phyloP scores from a whole-genome alignment of 1,140 invertebrate genomes.

The Hycleus cichorii region DNA sequence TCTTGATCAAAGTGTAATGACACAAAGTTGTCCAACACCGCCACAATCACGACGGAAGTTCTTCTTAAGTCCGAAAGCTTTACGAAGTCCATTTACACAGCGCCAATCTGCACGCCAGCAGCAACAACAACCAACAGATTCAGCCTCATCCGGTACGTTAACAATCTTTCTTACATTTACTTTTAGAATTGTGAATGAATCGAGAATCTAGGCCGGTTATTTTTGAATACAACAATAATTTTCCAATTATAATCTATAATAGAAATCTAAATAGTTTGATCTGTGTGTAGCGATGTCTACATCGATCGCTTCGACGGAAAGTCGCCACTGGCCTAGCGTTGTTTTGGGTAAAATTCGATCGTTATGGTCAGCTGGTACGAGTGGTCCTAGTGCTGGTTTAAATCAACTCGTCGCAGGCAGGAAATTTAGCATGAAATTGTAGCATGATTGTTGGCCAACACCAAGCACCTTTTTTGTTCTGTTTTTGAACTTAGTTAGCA shows the following conservation, averaged over 20 bases:
- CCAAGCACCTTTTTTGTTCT: too few relatives aligned
- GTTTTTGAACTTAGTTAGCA: neutral
- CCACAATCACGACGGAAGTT: constrained; percentile 71
- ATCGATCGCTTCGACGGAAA: constrained; percentile 50
- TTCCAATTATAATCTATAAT: too few relatives aligned
- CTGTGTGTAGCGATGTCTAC: constrained; percentile 36
- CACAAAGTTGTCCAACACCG: constrained; percentile 66
- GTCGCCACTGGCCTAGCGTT: constrained; percentile 61
- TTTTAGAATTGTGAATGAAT: neutral
- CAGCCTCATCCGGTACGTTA: constrained; percentile 59
- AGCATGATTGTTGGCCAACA: too few relatives aligned
- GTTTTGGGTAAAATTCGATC: constrained; percentile 81
- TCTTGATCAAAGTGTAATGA: constrained; percentile 44
- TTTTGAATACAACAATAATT: too few relatives aligned
- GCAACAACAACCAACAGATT: constrained; percentile 36
- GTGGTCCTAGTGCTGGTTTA: constrained; percentile 59
- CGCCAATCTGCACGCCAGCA: constrained; percentile 27
- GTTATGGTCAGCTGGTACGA: constrained; percentile 68
- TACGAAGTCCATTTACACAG: constrained; percentile 61
- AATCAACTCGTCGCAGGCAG: constrained; percentile 66
- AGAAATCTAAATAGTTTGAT: neutral
- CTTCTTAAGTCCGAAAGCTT: constrained; percentile 67
- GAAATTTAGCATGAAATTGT: constrained; percentile 27
- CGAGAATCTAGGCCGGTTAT: too few relatives aligned
- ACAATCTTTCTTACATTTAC: neutral